Evolutionary conservation across 2,888 invertebrate genomes (phyloP).

Genomic region (Griposia aprilina): DNA sequence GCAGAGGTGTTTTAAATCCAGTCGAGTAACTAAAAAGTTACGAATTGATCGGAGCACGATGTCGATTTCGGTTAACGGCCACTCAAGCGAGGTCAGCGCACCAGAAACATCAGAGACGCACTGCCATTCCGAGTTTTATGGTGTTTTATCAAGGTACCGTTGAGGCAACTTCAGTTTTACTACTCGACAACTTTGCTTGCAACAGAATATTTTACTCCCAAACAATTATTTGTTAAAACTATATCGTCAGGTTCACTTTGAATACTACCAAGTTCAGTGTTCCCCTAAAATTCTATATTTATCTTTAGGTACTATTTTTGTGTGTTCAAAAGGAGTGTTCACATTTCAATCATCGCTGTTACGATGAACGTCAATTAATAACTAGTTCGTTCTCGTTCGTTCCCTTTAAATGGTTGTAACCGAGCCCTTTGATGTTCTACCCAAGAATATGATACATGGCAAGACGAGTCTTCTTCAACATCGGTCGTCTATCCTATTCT

Average conservation of each 20-base stretch:
- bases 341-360: slow-evolving; percentile 80
- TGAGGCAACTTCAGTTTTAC: slow-evolving; percentile 78
- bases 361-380: slow-evolving; percentile 79
- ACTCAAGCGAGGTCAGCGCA: slow-evolving; percentile 80
- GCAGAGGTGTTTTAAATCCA: slow-evolving; percentile 59
- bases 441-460: slow-evolving; percentile 76
- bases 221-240: slow-evolving; percentile 55
- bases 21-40: slow-evolving; percentile 62
- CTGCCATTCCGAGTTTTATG: slow-evolving; percentile 80
- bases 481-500: slow-evolving; percentile 54
- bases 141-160: slow-evolving; percentile 85
- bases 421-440: slow-evolving; percentile 78
- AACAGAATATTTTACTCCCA: slow-evolving; percentile 47
- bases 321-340: slow-evolving; percentile 73
- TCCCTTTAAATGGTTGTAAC: slow-evolving; percentile 71
- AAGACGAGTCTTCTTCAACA: slow-evolving; percentile 68
- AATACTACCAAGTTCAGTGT: slow-evolving; percentile 60
- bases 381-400: slow-evolving; percentile 64
- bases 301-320: slow-evolving; percentile 66
- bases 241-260: slow-evolving; percentile 40
- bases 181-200: slow-evolving; percentile 64
- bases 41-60: slow-evolving; percentile 75
- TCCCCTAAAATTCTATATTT: slow-evolving; percentile 69
- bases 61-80: slow-evolving; percentile 80
- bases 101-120: slow-evolving; percentile 77